These are phyloP conservation scores for Actinopyga echinites DNA, from an alignment of 53 echinoderm and acorn worm species.

Conservation along the genomic window DNA sequence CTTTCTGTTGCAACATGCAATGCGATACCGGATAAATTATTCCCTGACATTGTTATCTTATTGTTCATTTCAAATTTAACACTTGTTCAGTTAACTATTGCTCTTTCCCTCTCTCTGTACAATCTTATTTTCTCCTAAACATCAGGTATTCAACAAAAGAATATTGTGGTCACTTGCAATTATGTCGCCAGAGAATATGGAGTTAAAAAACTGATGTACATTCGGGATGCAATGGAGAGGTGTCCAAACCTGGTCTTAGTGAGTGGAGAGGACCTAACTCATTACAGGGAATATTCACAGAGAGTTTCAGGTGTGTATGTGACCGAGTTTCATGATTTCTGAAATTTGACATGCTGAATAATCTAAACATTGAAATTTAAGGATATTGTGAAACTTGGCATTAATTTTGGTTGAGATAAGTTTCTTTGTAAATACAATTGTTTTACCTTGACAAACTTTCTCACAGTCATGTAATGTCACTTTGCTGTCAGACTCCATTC, in stretches of 20 bases:
- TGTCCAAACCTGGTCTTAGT: conserved; percentile 86
- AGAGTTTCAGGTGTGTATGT: conserved; percentile 75
- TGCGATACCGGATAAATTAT: no score
- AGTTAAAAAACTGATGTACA: conserved; percentile 77
- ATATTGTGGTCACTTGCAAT: conserved; percentile 88
- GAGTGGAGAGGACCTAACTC: conserved; percentile 88
- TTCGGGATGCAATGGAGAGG: conserved; percentile 74
- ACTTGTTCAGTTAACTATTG: no score
- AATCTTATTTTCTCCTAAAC: not conserved
- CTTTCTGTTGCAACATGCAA: no score
- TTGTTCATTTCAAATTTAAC: no score
- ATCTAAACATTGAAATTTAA: not conserved
- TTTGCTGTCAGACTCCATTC: no score
- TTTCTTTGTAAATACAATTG: no score
- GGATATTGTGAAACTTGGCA: no score
- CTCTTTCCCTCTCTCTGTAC: no score
- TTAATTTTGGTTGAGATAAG: no score
- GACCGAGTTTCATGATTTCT: not conserved
- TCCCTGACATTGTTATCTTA: no score
- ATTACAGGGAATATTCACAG: conserved; percentile 87
- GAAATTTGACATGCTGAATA: not conserved
- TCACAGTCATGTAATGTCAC: no score
- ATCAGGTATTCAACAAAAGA: conserved; percentile 91
- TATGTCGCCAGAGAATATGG: conserved; percentile 81
- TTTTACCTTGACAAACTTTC: no score